Base-by-base conservation (phyloP, 2,797 vertebrate species). In the Notolabrus celidotus region DNA sequence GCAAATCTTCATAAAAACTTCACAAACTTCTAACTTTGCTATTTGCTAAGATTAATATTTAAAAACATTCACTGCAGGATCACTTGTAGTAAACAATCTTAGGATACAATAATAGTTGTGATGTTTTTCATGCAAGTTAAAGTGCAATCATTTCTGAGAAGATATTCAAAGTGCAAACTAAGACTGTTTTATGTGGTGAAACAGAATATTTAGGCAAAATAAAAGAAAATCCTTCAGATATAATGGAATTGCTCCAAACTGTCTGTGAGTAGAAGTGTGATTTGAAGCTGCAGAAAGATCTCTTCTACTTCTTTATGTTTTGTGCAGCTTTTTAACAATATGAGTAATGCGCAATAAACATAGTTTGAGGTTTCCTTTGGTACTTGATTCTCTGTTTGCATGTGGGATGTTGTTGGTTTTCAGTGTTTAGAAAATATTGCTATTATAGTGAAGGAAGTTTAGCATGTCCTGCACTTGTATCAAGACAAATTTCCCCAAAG, bases 1-100 rank as follows among this genome's bases (percentile, higher is more conserved):
- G 5, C 20, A 59, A 9, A 25, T 29, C 20, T 12, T 33, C 3
- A 63, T 22, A 51, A 49, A 15, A 1, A 1, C 33, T 27, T n/a
- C 23, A 56, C 29, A 46, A 2, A 29, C 4, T 15, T 56, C 2
- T 1, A 41, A 57, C 34, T 43, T 49, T 17, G 9, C 20, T 12
- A 25, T 23, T 61, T 23, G 6, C 29, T 7, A 42, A 51, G 12
- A 45, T 31, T 70, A 17, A 47, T 43, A 34, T 50, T 52, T 39
- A 15, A 0, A 29, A 20, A 10, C 12, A 14, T 49, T 41, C 29
- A 31, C 29, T 7, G 7, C 29, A 31, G 29, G 7, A 31, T 31
- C 29, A 7, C 7, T n/a, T n/a, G n/a, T 31, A 31, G 29, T 31
- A 5, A 7, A 31, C 7, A 38, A 43, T 45, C 15, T 22, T 5